These are phyloP conservation scores for Schizopygopsis pylzovi DNA, from an alignment of 2,797 vertebrate genomes.

Conservation along the genomic window DNA sequence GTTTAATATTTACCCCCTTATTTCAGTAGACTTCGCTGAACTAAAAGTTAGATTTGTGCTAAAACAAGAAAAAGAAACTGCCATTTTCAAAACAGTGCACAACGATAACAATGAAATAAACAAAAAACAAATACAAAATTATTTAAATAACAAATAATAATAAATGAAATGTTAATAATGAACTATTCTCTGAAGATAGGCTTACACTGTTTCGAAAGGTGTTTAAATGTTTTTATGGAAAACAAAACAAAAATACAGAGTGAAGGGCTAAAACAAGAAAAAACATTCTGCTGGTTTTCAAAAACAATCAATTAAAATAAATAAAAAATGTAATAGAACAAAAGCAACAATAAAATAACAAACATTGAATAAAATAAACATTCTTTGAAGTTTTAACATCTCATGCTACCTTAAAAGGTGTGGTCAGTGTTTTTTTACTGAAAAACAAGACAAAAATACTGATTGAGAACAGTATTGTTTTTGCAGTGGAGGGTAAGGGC, in stretches of 20 bases:
- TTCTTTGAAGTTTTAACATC: background rate
- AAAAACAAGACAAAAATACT: background rate
- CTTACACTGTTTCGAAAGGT: background rate
- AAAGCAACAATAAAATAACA: background rate
- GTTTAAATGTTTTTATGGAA: constrained; percentile 12
- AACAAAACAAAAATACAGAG: background rate
- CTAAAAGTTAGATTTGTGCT: background rate
- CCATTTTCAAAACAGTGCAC: background rate
- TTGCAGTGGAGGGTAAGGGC: constrained; percentile 11
- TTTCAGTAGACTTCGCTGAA: background rate
- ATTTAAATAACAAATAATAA: background rate
- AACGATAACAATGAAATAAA: background rate
- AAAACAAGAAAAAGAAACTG: background rate
- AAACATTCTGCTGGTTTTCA: background rate
- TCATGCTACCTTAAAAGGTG: background rate
- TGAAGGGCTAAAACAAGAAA: background rate
- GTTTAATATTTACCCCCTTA: background rate
- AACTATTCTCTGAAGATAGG: background rate
- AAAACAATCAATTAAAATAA: background rate
- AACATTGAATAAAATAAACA: background rate
- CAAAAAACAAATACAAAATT: background rate
- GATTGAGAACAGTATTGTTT: background rate
- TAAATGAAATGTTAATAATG: background rate
- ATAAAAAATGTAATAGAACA: background rate
- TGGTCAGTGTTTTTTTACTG: constrained; percentile 8